Conservation (phyloP, 2,797 vertebrate genomes). For the Ptychobarbus kaznakovi region DNA sequence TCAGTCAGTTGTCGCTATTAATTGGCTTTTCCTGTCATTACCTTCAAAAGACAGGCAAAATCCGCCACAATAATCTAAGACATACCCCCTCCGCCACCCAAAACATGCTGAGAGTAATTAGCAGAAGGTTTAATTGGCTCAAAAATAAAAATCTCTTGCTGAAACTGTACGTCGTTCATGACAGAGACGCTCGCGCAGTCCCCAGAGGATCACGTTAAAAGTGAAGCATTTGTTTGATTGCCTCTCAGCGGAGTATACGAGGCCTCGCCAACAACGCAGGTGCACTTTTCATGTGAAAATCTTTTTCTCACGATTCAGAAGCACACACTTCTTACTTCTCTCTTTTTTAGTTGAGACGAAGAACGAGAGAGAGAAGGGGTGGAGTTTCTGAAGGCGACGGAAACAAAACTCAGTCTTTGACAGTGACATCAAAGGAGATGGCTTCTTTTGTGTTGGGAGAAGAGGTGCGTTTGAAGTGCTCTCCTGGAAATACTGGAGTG, state of each 20-base stretch:
- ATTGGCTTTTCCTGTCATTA: conserved; percentile 52
- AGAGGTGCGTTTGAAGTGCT: conserved; percentile 80
- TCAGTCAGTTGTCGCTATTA: conserved; percentile 53
- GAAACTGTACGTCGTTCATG: conserved; percentile 33
- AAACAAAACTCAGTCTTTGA: conserved; percentile 82
- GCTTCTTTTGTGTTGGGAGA: conserved; percentile 81
- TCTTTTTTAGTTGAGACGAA: conserved; percentile 42
- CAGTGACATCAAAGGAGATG: conserved; percentile 83
- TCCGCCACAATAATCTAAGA: conserved; percentile 40
- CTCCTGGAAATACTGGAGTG: conserved; percentile 80
- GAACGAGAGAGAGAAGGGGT: conserved; percentile 62
- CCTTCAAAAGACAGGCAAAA: conserved; percentile 41
- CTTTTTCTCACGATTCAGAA: conserved; percentile 73
- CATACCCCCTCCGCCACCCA: conserved; percentile 36
- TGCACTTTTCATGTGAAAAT: conserved; percentile 80
- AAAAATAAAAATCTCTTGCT: conserved; percentile 31
- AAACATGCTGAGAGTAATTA: conserved; percentile 54
- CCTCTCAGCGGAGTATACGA: conserved; percentile 64
- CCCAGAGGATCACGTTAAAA: conserved; percentile 44
- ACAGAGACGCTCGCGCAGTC: conserved; percentile 37
- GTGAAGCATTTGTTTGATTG: conserved; percentile 65
- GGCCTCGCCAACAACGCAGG: conserved; percentile 73
- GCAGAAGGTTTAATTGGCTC: conserved; percentile 55
- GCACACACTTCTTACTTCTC: conserved; percentile 67
- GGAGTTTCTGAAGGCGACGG: conserved; percentile 75